Conservation (phyloP, 2,113 vertebrate genomes). For the Plectropomus leopardus region DNA sequence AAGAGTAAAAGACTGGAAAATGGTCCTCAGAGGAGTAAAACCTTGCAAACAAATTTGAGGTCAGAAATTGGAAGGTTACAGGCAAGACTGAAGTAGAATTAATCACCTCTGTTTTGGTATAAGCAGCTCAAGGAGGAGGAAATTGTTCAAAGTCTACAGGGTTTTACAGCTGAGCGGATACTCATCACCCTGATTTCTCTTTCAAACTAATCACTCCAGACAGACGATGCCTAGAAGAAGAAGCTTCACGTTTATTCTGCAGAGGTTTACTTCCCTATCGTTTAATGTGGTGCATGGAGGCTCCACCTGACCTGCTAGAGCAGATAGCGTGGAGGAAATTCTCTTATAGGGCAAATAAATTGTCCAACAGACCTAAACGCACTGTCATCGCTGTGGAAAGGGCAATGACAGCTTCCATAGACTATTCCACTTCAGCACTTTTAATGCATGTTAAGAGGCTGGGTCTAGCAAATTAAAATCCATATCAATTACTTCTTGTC, state of each 20-base stretch:
- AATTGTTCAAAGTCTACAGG: constrained; percentile 52
- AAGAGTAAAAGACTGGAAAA: constrained; percentile 13
- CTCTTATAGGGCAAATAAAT: constrained; percentile 65
- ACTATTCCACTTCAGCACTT: constrained; percentile 65
- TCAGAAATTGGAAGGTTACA: constrained; percentile 38
- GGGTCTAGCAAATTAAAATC: constrained; percentile 73
- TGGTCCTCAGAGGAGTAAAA: constrained; percentile 7
- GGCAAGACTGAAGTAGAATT: constrained; percentile 40
- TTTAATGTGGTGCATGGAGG: constrained; percentile 37
- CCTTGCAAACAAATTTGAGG: constrained; percentile 29
- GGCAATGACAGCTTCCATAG: constrained; percentile 64
- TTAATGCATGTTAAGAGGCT: constrained; percentile 72
- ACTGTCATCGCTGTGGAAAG: constrained; percentile 59
- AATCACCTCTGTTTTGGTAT: constrained; percentile 50
- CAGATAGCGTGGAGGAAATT: constrained; percentile 51
- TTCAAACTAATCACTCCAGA: constrained; percentile 57
- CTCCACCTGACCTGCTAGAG: constrained; percentile 40
- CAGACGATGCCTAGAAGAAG: constrained; percentile 29
- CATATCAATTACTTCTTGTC: constrained; percentile 69
- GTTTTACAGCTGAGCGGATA: constrained; percentile 54
- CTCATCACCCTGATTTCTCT: constrained; percentile 44
- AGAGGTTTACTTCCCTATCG: constrained; percentile 15
- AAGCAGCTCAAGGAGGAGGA: constrained; percentile 42
- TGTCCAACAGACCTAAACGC: constrained; percentile 46
- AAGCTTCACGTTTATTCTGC: constrained; percentile 21